Percentiles rank a stretch among this genome's conserved stretches.
phyloP scores from a whole-genome alignment of 2,797 vertebrate genomes.

The Muscicapa striata region DNA sequence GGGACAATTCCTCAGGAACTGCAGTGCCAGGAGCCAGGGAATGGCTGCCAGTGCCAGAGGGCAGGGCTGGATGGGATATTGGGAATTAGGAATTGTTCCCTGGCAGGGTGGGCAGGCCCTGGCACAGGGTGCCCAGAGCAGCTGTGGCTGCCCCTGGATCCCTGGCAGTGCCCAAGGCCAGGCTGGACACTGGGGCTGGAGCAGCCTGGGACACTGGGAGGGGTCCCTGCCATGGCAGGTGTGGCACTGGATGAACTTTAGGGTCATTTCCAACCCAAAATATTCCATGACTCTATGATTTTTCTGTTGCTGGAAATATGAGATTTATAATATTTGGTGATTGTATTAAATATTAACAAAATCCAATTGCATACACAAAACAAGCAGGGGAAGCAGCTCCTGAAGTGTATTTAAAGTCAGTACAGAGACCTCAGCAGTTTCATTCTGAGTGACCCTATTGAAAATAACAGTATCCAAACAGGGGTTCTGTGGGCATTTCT shows the following conservation, averaged over 20 bases:
- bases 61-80: too few relatives aligned
- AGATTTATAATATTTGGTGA: neutral
- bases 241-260: fast-evolving
- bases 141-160: too few relatives aligned
- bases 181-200: neutral
- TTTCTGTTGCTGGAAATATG: neutral
- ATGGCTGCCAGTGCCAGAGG: too few relatives aligned
- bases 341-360: neutral
- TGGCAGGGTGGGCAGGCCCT: too few relatives aligned
- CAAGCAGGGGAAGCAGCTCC: neutral
- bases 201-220: neutral
- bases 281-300: neutral
- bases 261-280: neutral
- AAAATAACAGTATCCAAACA: neutral
- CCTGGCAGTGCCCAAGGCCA: too few relatives aligned
- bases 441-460: neutral
- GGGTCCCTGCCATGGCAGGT: neutral
- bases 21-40: too few relatives aligned
- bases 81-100: too few relatives aligned
- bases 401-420: neutral
- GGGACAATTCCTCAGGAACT: too few relatives aligned
- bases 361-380: neutral
- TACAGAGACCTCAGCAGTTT: neutral
- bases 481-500: neutral
- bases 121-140: too few relatives aligned